Percentiles rank a stretch among this genome's conserved stretches.
Evolutionary conservation across 2,888 invertebrate genomes (phyloP).

Genomic region (Elgonia sp.): DNA sequence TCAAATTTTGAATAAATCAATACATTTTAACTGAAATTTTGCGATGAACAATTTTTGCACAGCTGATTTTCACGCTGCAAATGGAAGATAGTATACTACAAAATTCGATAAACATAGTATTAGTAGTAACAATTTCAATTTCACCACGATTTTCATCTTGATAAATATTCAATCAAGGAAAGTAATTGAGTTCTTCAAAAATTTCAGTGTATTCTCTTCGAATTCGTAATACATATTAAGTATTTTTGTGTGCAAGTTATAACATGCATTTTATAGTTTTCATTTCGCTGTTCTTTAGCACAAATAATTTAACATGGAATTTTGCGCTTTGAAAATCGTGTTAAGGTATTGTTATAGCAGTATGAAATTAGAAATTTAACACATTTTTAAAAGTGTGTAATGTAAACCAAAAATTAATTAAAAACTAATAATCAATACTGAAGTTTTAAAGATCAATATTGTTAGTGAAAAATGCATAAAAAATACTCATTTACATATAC

Average conservation of each 20-base stretch:
- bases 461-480: no score
- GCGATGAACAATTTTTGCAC: background rate
- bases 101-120: constrained; percentile 13
- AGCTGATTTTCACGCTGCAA: background rate
- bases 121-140: constrained; percentile 19
- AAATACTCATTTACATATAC: no score
- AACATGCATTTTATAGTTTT: background rate
- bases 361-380: no score
- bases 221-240: background rate
- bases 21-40: constrained; percentile 21
- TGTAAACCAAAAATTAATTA: no score
- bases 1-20: constrained; percentile 39
- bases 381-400: no score
- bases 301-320: no score
- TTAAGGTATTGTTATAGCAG: no score
- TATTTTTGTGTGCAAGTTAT: background rate
- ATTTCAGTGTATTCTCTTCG: background rate
- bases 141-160: background rate
- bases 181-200: background rate
- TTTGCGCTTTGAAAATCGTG: no score
- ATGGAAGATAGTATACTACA: background rate
- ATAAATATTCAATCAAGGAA: constrained; percentile 20
- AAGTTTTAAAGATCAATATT: no score
- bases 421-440: no score
- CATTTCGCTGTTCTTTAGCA: background rate